These are phyloP conservation scores for Ellobium chinense DNA, from an alignment of 2,888 invertebrate genomes.

Conservation along the genomic window DNA sequence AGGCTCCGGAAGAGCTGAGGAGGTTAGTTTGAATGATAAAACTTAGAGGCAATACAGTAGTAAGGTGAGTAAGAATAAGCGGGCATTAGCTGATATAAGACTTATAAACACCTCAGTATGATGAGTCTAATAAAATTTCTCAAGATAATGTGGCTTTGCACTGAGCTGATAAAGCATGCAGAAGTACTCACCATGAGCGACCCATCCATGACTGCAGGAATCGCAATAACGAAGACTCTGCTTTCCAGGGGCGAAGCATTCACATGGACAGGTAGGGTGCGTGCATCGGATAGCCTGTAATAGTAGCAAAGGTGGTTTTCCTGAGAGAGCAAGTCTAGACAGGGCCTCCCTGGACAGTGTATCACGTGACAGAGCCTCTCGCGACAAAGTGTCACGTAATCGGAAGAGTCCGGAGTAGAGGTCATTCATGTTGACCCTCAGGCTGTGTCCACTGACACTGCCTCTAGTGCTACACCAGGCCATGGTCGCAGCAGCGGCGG, in stretches of 20 bases:
- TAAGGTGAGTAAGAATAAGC: no score
- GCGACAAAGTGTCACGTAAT: constrained; percentile 29
- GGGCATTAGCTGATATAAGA: no score
- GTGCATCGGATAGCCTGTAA: constrained; percentile 83
- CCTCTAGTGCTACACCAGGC: constrained; percentile 34
- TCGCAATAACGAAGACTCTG: constrained; percentile 85
- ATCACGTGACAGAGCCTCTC: constrained; percentile 25
- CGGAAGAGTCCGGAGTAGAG: constrained; percentile 46
- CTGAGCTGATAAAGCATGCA: no score
- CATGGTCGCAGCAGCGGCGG: constrained; percentile 32
- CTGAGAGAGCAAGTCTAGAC: constrained; percentile 26
- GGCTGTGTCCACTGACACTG: constrained; percentile 20
- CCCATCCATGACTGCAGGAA: constrained; percentile 87
- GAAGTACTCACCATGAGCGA: constrained; percentile 85
- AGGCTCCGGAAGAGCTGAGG: no score
- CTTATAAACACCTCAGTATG: not conserved
- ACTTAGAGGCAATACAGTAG: no score
- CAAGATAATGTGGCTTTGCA: no score
- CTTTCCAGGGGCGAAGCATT: constrained; percentile 86
- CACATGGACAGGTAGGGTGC: constrained; percentile 84
- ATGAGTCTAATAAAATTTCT: no score
- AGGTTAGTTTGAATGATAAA: no score
- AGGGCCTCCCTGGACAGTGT: constrained; percentile 14
- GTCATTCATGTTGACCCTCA: constrained; percentile 39
- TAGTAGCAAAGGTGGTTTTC: constrained; percentile 55